Conservation (phyloP, 92 coral and sea anemone species). For the Heteractis magnifica region DNA sequence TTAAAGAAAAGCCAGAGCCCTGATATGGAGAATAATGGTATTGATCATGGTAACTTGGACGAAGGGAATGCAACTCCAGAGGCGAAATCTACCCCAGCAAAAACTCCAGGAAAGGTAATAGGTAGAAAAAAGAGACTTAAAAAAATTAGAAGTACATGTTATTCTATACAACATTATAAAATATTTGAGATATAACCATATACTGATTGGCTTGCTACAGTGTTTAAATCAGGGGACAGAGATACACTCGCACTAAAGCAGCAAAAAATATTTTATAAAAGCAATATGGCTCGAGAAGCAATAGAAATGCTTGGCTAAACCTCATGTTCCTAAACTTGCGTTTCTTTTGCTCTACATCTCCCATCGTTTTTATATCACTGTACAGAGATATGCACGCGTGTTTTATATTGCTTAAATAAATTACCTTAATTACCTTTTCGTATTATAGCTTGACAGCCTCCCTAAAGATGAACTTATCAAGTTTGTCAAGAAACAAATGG, state of each 20-base stretch:
- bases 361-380: too few species aligned
- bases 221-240: too few species aligned
- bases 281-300: not conserved
- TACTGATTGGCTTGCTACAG: too few species aligned
- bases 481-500: constrained; percentile 80
- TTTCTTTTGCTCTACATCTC: too few species aligned
- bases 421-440: not conserved
- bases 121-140: not conserved
- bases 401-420: too few species aligned
- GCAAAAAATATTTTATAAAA: too few species aligned
- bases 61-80: constrained; percentile 5
- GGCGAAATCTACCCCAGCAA: not conserved
- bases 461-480: constrained; percentile 90
- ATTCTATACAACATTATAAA: not conserved
- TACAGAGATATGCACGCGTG: too few species aligned
- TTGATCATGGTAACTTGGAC: not conserved
- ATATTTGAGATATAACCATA: too few species aligned
- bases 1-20: constrained; percentile 16
- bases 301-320: too few species aligned
- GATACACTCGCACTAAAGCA: too few species aligned
- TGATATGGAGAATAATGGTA: constrained; percentile 21
- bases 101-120: constrained; percentile 29
- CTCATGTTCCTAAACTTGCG: too few species aligned
- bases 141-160: not conserved
- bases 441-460: constrained; percentile 77